Evolutionary conservation across 2,797 vertebrate genomes (phyloP), one percentile per base, ranked within the genome.

Genomic region (Pipistrellus pipistrellus): DNA sequence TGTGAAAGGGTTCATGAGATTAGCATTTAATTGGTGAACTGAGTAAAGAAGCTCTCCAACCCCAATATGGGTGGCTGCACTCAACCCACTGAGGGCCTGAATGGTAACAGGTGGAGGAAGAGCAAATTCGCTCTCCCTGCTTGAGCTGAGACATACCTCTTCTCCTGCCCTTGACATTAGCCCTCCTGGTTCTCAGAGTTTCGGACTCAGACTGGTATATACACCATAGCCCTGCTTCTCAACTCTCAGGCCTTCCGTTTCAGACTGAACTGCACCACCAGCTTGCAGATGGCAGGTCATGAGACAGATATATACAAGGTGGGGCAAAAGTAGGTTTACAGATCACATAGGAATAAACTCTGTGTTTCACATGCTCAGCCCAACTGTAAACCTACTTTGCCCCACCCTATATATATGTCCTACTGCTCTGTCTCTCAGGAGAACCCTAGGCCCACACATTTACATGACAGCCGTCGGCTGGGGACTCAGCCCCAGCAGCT

Each of bases 381-480:
- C 44, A 51, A 32, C 5, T 32, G 46, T 32, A 76, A 76, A 51
- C 73, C 18, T n/a, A 11, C 46, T 20, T 62, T 62, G 27, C 27
- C 59, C 59, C 30, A 51, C 46, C 30, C 17, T 11, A 18, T 3
- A 44, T 69, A 11, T 23, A 71, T 27, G n/a, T 35, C 55, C 11
- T 41, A 44, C 30, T 23, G 46, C 30, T 64, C 76, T 35, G 12
- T 73, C 30, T 53, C 30, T 81, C 57, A 7, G 30, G 57, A 87
- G 17, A 73, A 18, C 46, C 5, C 57, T 12, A 4, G 30, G 53
- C 38, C n/a, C 23, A 3, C 13, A 35, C 4, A 10, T 32, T 64
- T 20, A 21, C 38, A 12, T 4, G 35, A 62, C 0, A 4, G 38
- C 71, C 20, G 6, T 57, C 4, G 0, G 23, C 68, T 55, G 12